Evolutionary conservation across 2,888 invertebrate genomes (phyloP).

Genomic region (Caenorhabditis angaria): DNA sequence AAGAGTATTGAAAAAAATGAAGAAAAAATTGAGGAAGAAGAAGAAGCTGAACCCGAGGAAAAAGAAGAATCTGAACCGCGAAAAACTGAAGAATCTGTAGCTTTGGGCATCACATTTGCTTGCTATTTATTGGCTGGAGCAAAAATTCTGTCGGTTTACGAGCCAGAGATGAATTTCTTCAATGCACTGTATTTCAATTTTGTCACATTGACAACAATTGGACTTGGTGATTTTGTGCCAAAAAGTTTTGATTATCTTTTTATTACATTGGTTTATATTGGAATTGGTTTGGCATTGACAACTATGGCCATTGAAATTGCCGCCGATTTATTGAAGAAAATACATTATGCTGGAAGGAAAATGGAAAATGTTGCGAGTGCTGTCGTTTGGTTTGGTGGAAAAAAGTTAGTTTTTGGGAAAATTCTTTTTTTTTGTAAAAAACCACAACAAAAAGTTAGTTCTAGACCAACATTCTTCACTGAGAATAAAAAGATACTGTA

Average conservation of each 20-base stretch:
- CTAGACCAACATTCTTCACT: too few species aligned
- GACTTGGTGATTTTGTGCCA: slow-evolving; percentile 68
- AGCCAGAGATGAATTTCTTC: slow-evolving; percentile 69
- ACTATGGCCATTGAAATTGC: slow-evolving; percentile 68
- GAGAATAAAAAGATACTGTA: too few species aligned
- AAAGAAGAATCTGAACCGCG: slow-evolving; percentile 25
- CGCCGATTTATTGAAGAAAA: slow-evolving; percentile 62
- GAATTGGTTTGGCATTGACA: slow-evolving; percentile 64
- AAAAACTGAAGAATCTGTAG: slow-evolving; percentile 58
- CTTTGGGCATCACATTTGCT: slow-evolving; percentile 58
- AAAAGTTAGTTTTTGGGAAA: slow-evolving; percentile 50
- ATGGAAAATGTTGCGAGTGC: slow-evolving; percentile 67
- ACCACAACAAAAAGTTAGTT: too few species aligned
- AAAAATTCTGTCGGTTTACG: slow-evolving; percentile 61
- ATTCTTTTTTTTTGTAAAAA: too few species aligned
- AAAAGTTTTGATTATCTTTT: slow-evolving; percentile 63
- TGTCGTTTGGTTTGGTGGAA: slow-evolving; percentile 70
- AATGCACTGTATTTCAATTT: slow-evolving; percentile 70
- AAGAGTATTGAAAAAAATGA: slow-evolving; percentile 36
- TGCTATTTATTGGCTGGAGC: slow-evolving; percentile 64
- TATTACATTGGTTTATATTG: slow-evolving; percentile 63
- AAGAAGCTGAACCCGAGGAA: slow-evolving; percentile 27
- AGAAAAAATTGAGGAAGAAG: slow-evolving; percentile 30
- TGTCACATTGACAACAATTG: slow-evolving; percentile 66
- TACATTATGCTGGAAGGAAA: slow-evolving; percentile 67